Evolutionary conservation across 2,888 invertebrate genomes (phyloP).

Genomic region (Pyrrhosoma nymphula): DNA sequence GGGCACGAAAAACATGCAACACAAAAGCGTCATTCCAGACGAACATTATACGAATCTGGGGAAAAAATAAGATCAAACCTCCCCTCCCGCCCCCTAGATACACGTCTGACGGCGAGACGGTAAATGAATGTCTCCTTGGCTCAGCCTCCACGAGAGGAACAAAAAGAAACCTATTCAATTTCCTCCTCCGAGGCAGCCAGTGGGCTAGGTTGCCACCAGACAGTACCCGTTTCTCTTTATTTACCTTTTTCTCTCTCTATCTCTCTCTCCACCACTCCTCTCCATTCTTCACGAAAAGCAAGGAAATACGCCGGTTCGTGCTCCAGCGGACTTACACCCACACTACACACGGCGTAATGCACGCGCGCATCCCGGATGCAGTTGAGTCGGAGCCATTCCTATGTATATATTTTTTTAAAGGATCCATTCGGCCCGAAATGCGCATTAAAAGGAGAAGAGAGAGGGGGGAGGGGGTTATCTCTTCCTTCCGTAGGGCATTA

Average conservation of each 20-base stretch:
- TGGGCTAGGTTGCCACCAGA: neutral
- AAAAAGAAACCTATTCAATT: conserved; percentile 9
- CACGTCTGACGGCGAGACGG: neutral
- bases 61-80: neutral
- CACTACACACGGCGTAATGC: neutral
- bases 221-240: neutral
- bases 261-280: neutral
- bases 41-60: neutral
- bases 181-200: neutral
- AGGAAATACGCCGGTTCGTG: neutral
- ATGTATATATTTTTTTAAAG: neutral
- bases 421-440: neutral
- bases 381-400: neutral
- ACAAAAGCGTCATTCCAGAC: neutral
- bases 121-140: conserved; percentile 3
- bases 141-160: neutral
- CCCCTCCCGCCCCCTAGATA: neutral
- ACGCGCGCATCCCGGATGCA: conserved; percentile 9
- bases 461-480: neutral
- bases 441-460: neutral
- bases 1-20: neutral
- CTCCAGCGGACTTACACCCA: neutral
- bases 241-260: neutral
- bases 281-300: neutral
- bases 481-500: conserved; percentile 40